These are phyloP conservation scores for Patiria miniata DNA, from an alignment of 35 echinoderm and acorn worm species.

Conservation along the genomic window DNA sequence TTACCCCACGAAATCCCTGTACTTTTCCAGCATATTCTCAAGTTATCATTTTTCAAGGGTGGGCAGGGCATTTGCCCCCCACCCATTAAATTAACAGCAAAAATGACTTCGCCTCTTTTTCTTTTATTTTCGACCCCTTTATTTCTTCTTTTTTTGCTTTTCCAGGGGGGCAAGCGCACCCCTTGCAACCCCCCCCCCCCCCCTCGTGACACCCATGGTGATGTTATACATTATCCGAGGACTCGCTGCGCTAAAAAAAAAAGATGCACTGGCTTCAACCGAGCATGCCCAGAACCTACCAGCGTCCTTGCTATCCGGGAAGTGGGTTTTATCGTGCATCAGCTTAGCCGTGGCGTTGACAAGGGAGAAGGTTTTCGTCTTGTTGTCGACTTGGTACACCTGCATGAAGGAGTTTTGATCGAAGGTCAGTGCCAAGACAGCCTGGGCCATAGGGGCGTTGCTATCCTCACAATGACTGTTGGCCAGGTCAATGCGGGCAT, in stretches of 20 bases:
- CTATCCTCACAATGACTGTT: constrained; percentile 8
- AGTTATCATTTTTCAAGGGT: no score
- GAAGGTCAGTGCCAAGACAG: background rate
- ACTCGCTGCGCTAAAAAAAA: background rate
- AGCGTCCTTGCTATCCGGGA: constrained; percentile 23
- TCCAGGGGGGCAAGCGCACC: no score
- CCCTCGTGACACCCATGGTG: background rate
- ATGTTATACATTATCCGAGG: background rate
- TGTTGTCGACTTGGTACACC: constrained; percentile 33
- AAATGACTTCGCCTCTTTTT: no score
- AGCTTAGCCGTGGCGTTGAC: background rate
- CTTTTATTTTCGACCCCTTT: no score
- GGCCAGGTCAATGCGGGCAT: background rate
- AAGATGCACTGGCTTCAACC: background rate
- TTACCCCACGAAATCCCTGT: no score
- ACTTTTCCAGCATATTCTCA: no score
- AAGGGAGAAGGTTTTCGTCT: background rate
- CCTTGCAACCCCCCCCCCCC: no score
- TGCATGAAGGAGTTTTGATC: constrained; percentile 15
- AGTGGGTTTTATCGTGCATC: background rate
- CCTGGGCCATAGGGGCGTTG: background rate
- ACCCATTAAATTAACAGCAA: no score
- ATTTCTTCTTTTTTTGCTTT: no score
- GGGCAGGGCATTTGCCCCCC: no score
- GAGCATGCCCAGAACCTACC: background rate